phyloP scores from a whole-genome alignment of 2,797 vertebrate species.

The Pangasius macronema region DNA sequence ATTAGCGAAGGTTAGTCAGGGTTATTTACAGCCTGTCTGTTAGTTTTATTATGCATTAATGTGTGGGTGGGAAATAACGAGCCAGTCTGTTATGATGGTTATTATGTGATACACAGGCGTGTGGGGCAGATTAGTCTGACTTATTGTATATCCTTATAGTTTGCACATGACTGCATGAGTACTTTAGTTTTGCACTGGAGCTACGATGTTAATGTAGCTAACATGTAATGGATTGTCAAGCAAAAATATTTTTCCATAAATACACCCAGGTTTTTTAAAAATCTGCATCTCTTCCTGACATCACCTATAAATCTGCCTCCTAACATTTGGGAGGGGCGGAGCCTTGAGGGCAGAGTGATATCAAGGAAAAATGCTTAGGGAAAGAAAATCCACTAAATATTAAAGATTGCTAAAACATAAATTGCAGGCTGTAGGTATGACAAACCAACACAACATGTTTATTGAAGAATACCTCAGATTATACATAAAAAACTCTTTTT shows the following conservation, averaged over 20 bases:
- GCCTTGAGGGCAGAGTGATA: not conserved
- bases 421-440: not conserved
- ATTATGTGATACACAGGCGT: not conserved
- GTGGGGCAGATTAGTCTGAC: not conserved
- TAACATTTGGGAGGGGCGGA: not conserved
- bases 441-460: no score
- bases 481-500: not conserved
- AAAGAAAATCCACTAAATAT: not conserved
- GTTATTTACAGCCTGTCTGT: conserved; percentile 70
- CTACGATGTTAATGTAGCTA: not conserved
- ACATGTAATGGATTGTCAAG: no score
- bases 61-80: not conserved
- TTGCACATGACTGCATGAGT: not conserved
- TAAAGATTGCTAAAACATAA: not conserved
- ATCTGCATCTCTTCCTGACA: not conserved
- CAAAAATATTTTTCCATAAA: not conserved
- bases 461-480: not conserved
- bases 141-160: not conserved
- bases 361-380: not conserved
- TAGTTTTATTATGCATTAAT: conserved; percentile 13
- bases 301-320: not conserved
- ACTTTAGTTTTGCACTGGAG: not conserved
- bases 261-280: not conserved
- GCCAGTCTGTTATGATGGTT: not conserved
- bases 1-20: conserved; percentile 56